These are phyloP conservation scores for Willisornis vidua DNA, from an alignment of 2,113 vertebrate species.

Conservation along the genomic window DNA sequence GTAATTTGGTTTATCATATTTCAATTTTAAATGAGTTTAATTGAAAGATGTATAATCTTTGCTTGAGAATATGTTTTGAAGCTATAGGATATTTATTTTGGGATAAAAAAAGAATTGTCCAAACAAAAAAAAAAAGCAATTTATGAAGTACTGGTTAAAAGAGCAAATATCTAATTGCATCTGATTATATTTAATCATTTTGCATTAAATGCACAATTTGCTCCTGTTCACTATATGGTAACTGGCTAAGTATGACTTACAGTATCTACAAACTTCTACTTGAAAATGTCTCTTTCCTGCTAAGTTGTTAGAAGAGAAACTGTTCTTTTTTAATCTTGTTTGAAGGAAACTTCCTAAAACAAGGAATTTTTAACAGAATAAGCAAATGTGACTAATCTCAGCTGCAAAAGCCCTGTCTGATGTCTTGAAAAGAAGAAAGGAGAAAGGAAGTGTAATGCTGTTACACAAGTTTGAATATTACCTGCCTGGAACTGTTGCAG, in stretches of 20 bases:
- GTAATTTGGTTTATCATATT: constrained; percentile 32
- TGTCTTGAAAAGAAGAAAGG: not conserved
- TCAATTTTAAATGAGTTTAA: constrained; percentile 3
- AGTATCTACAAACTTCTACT: not conserved
- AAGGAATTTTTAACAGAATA: not conserved
- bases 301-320: not conserved
- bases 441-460: not conserved
- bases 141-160: not conserved
- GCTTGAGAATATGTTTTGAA: constrained; percentile 19
- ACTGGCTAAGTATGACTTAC: not conserved
- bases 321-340: not conserved
- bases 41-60: constrained; percentile 16
- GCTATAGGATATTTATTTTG: constrained; percentile 55
- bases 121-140: not conserved
- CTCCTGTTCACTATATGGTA: not conserved
- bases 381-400: not conserved
- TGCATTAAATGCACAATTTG: not conserved
- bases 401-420: not conserved
- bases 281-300: constrained; percentile 26
- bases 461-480: not conserved
- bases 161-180: not conserved
- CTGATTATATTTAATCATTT: not conserved
- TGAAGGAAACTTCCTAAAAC: not conserved
- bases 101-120: constrained; percentile 6
- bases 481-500: constrained; percentile 42